Base-by-base conservation (phyloP, 2,797 vertebrate species). In the Mormyrops boulengeri region DNA sequence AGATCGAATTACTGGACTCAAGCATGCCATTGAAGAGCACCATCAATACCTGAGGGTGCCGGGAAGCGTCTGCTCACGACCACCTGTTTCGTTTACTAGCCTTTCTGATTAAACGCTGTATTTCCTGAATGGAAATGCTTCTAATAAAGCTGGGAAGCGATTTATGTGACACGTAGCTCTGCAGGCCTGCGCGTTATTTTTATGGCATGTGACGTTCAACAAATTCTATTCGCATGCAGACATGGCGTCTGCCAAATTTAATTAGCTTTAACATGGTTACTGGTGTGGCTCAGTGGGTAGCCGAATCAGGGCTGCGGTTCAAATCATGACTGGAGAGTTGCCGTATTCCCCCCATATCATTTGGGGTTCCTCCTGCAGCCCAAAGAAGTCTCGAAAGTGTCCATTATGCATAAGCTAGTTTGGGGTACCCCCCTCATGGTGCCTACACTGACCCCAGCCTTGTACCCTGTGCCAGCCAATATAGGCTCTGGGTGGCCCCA, bases 1-100 rank as follows among this genome's bases (percentile, higher is more conserved):
- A 86, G 69, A 53, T 62, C 30, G 90, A 91, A 91, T 60, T 90
- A 89, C 80, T 66, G 90, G 66, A 91, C 91, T 89, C 88, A 66
- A 85, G 38, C 44, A 84, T 17, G 57, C 60, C 14, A 55, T 73
- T 89, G 88, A 87, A 22, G 88, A 86, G 88, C 73, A 89, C 80
- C 89, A 89, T 90, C 84, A 19, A 90, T 88, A 88, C 88, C 69
- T 53, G 80, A 91, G 88, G 55, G 41, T 11, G 9, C 26, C 38
- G 5, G 38, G 87, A 88, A 50, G 26, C 44, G 86, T 66, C 47
- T 30, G 17, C 57, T 38, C 69, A 57, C 47, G 89, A 47, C 85
- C 50, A 80, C 4, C 50, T 88, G 66, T 73, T 88, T 89, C 5
- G 55, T 89, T 91, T 87, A 88, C 88, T 91, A 87, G 17, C 49